A percentile compares a stretch with the other conserved stretches of the same genome.
phyloP scores from a whole-genome alignment of 1,140 invertebrate genomes.

The Hyphantria cunea region DNA sequence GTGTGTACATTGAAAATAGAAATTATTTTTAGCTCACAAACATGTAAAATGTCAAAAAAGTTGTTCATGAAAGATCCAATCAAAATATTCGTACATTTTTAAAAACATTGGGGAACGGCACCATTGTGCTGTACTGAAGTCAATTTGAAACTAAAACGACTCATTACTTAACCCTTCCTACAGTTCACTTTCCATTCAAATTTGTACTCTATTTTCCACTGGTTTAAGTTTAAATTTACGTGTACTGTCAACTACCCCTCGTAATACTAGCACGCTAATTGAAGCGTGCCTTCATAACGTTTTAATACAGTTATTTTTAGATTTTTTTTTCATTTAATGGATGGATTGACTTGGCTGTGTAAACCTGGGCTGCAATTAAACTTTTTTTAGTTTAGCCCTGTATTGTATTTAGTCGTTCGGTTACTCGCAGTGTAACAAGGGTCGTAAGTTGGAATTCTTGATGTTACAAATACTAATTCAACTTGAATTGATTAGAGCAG shows the following conservation, averaged over 20 bases:
- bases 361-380: slow-evolving; percentile 8
- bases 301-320: slow-evolving; percentile 42
- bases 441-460: too few species aligned
- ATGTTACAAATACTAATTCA: too few species aligned
- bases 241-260: not conserved
- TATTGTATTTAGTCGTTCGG: too few species aligned
- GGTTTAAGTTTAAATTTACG: slow-evolving; percentile 9
- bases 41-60: too few species aligned
- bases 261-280: slow-evolving; percentile 20
- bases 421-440: too few species aligned
- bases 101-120: slow-evolving; percentile 41
- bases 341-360: slow-evolving; percentile 16
- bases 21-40: too few species aligned
- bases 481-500: too few species aligned
- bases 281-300: slow-evolving; percentile 33
- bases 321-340: slow-evolving; percentile 13
- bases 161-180: slow-evolving; percentile 27
- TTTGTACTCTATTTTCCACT: slow-evolving; percentile 8
- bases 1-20: too few species aligned
- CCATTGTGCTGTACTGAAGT: slow-evolving; percentile 26
- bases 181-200: slow-evolving; percentile 6
- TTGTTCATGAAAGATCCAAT: slow-evolving; percentile 55
- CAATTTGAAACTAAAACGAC: slow-evolving; percentile 32
- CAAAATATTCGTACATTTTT: slow-evolving; percentile 54
- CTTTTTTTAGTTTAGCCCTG: not conserved